Base-by-base conservation (phyloP, 2,797 vertebrate genomes). In the Scolopax rusticola region DNA sequence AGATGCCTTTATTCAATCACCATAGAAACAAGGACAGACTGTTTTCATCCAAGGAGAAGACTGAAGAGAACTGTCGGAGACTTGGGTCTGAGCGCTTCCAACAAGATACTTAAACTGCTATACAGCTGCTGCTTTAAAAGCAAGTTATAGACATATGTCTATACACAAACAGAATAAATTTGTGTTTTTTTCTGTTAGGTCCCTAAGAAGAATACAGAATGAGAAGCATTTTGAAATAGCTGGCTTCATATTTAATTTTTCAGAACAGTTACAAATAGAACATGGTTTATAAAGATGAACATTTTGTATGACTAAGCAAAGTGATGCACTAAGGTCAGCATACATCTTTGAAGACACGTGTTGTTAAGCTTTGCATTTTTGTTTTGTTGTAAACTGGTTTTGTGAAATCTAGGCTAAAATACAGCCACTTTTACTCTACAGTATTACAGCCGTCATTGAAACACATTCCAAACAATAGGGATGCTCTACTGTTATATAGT, bases 391-490 rank as follows among this genome's bases (percentile, higher is more conserved):
- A 77, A 84, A 73, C 19, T 1, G 5, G 12, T 83, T 93, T 38
- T 77, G 67, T 32, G 25, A 94, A 74, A 89, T 89, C 71, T 50
- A 70, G 56, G 64, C 36, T 87, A 88, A 96, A 92, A 80, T 33
- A 64, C 24, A 93, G 84, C 45, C 83, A 87, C 43, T 93, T 94
- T 84, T 78, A 68, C 45, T 80, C 38, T n/a, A 88, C 50, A 83
- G 30, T 88, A 45, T 94, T 93, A 74, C 32, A 80, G 88, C 27
- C 3, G 5, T 56, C 92, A 94, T 3, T 85, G 74, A 92, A 95
- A 96, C 24, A 48, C 59, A 91, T 60, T 75, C 51, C 75, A 92
- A 96, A 97, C 96, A 97, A 96, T 69, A 86, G 95, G 36, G 84
- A 93, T 60, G 91, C 84, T 95, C 69, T 95, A 96, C 82, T 61